These are phyloP conservation scores for Lycocorax pyrrhopterus DNA, from an alignment of 2,113 vertebrate genomes.

Conservation along the genomic window DNA sequence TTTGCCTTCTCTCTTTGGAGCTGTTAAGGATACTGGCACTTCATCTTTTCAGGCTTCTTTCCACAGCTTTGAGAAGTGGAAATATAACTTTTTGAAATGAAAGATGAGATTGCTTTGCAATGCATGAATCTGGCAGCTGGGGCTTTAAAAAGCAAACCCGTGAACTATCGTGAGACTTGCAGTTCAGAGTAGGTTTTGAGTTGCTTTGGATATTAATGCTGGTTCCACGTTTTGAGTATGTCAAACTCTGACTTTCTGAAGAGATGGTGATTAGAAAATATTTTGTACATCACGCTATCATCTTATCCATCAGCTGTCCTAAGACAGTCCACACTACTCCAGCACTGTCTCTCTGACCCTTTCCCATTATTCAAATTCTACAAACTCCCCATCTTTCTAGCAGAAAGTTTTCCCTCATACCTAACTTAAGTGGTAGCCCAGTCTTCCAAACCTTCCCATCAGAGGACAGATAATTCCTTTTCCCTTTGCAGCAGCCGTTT, in stretches of 20 bases:
- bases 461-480: background rate
- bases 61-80: background rate
- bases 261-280: background rate
- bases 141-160: background rate
- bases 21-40: slow-evolving; percentile 15
- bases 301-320: background rate
- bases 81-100: slow-evolving; percentile 17
- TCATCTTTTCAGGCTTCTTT: slow-evolving; percentile 27
- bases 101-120: background rate
- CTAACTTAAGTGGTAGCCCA: background rate
- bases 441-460: background rate
- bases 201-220: background rate
- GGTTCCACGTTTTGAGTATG: background rate
- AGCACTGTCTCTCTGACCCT: background rate
- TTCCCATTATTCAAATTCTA: background rate
- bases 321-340: background rate
- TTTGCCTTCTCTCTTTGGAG: slow-evolving; percentile 38
- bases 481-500: background rate
- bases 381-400: background rate
- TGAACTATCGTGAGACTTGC: background rate
- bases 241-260: background rate
- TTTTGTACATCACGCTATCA: background rate
- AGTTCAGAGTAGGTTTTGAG: background rate
- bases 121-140: background rate
- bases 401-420: background rate